These are phyloP conservation scores for Phyllotreta cruciferae DNA, from an alignment of 2,888 invertebrate genomes.

Conservation along the genomic window DNA sequence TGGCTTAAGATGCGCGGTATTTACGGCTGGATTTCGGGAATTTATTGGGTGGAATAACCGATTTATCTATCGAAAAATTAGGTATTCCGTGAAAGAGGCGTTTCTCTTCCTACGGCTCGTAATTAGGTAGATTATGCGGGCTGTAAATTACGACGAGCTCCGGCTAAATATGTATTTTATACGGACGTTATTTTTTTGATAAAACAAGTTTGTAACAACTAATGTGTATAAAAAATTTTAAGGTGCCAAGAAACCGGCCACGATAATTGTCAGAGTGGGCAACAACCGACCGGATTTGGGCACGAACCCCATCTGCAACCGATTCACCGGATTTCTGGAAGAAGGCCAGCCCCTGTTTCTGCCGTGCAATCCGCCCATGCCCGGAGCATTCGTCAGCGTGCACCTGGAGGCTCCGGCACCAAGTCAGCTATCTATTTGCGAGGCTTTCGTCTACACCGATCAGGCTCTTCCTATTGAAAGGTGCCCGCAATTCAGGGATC, in stretches of 20 bases:
- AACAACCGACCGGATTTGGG: slow-evolving; percentile 92
- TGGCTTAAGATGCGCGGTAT: too few species aligned
- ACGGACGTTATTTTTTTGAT: too few species aligned
- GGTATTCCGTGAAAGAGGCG: too few species aligned
- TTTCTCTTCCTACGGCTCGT: too few species aligned
- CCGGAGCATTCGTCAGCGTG: slow-evolving; percentile 92
- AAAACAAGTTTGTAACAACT: not conserved
- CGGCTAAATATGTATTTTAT: too few species aligned
- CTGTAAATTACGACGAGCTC: too few species aligned
- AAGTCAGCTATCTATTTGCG: slow-evolving; percentile 86
- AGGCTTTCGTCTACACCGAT: slow-evolving; percentile 93
- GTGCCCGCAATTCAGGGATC: slow-evolving; percentile 91
- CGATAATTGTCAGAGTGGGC: slow-evolving; percentile 88
- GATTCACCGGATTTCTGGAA: slow-evolving; percentile 84
- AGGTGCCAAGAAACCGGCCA: slow-evolving; percentile 82
- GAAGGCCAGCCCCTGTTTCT: slow-evolving; percentile 91
- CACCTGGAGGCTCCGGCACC: slow-evolving; percentile 80
- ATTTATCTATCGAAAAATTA: too few species aligned
- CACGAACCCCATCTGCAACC: slow-evolving; percentile 90
- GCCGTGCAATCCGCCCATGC: slow-evolving; percentile 94
- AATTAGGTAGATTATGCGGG: too few species aligned
- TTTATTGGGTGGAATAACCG: too few species aligned
- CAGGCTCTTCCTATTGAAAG: slow-evolving; percentile 90
- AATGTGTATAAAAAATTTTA: slow-evolving; percentile 40
- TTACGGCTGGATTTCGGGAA: too few species aligned